A percentile compares a stretch with the other conserved stretches of the same genome.
Evolutionary conservation across 2,797 vertebrate genomes (phyloP).

Genomic region (Sebastes minor): DNA sequence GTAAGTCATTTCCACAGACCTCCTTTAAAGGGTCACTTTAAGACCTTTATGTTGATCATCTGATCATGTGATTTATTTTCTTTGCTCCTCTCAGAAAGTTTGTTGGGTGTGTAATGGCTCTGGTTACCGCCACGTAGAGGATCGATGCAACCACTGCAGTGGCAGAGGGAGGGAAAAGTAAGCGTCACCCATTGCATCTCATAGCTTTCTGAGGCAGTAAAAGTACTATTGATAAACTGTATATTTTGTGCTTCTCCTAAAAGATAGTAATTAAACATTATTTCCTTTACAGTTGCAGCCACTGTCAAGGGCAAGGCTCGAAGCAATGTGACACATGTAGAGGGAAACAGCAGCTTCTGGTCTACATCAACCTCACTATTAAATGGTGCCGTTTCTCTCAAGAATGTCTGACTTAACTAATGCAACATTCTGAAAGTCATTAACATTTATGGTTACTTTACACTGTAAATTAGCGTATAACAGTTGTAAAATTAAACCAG

Average conservation of each 20-base stretch:
- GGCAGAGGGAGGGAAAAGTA: conserved; percentile 82
- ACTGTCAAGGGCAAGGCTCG: conserved; percentile 74
- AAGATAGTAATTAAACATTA: not conserved
- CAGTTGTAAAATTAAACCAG: not conserved
- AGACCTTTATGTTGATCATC: not conserved
- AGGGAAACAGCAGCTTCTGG: conserved; percentile 80
- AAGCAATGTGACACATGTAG: conserved; percentile 65
- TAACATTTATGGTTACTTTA: not conserved
- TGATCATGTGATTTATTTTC: not conserved
- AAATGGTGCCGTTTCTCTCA: conserved; percentile 72
- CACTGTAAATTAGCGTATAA: not conserved
- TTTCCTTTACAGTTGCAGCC: conserved; percentile 69
- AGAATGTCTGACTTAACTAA: not conserved
- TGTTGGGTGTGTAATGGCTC: conserved; percentile 84
- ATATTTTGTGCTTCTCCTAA: not conserved
- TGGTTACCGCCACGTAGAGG: conserved; percentile 58
- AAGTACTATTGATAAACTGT: not conserved
- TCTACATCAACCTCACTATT: conserved; percentile 81
- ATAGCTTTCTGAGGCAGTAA: not conserved
- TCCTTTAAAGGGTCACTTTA: not conserved
- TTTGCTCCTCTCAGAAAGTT: conserved; percentile 71
- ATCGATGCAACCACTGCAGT: conserved; percentile 76
- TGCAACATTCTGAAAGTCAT: not conserved
- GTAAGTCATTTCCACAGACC: conserved; percentile 69
- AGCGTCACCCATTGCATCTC: not conserved